Conservation (phyloP, 2,113 vertebrate species). For the Chloropsis hardwickii region DNA sequence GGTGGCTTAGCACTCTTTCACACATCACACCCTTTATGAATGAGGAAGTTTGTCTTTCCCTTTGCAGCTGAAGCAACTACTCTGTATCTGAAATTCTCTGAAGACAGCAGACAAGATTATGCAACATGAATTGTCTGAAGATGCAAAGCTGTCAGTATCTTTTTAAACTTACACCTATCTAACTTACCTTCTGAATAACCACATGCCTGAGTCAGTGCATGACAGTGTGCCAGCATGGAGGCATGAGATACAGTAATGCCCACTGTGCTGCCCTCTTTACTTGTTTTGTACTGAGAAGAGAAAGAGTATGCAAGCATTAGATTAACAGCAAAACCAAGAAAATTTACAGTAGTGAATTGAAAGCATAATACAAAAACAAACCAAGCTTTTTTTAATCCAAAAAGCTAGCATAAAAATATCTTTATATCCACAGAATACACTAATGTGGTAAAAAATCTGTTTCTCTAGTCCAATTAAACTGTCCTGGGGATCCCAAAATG, state of each 20-base stretch:
- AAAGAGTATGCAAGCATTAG: not conserved
- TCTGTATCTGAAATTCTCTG: not conserved
- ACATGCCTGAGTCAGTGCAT: conserved; percentile 88
- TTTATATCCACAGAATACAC: not conserved
- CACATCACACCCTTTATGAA: not conserved
- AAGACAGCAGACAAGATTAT: not conserved
- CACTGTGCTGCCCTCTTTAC: conserved; percentile 95
- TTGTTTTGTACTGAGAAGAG: conserved; percentile 88
- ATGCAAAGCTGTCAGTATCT: not conserved
- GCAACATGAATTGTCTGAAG: not conserved
- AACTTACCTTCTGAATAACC: conserved; percentile 91
- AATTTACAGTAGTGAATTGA: not conserved
- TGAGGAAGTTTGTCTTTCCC: not conserved
- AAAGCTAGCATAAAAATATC: not conserved
- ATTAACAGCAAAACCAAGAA: not conserved
- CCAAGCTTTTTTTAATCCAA: not conserved
- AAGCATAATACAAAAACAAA: not conserved
- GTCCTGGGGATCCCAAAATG: not conserved
- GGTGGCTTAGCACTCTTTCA: not conserved
- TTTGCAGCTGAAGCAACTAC: not conserved
- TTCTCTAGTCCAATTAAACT: not conserved
- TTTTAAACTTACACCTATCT: not conserved
- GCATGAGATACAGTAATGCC: conserved; percentile 87
- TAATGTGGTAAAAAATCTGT: not conserved
- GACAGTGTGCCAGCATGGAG: conserved; percentile 90